Conservation (phyloP, 2,113 vertebrate species). For the Poecile atricapillus region DNA sequence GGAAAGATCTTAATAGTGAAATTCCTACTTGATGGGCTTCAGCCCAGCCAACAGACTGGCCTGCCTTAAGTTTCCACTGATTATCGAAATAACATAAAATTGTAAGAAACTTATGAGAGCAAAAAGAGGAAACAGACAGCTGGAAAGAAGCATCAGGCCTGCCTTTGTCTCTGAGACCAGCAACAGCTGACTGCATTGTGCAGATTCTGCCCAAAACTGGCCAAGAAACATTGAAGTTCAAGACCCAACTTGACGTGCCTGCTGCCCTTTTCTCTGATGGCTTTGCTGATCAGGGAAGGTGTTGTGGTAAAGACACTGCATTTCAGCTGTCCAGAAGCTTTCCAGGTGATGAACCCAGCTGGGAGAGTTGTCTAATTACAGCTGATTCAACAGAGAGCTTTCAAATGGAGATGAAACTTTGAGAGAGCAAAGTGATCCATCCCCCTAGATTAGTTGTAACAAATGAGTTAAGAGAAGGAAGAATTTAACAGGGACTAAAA, state of each 20-base stretch:
- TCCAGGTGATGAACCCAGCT: not conserved
- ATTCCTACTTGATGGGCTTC: not conserved
- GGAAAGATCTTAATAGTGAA: not conserved
- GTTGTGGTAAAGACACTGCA: not conserved
- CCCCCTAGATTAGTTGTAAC: not conserved
- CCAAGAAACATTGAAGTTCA: not conserved
- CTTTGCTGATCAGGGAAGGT: not conserved
- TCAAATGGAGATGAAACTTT: not conserved
- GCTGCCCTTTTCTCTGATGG: not conserved
- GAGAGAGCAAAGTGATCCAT: not conserved
- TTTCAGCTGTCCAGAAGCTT: not conserved
- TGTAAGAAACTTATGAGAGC: not conserved
- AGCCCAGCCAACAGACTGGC: not conserved
- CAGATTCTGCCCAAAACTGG: not conserved
- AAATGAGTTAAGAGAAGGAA: not conserved
- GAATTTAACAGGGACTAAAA: not conserved
- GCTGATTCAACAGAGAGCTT: not conserved
- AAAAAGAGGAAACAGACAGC: not conserved
- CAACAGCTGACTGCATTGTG: not conserved
- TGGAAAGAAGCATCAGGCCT: not conserved
- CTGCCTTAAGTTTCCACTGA: not conserved
- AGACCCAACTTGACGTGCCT: not conserved
- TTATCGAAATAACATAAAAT: not conserved
- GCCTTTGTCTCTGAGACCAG: not conserved
- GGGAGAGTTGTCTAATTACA: not conserved